These are phyloP conservation scores for Chiroxiphia lanceolata DNA, from an alignment of 2,797 vertebrate species.

Conservation along the genomic window DNA sequence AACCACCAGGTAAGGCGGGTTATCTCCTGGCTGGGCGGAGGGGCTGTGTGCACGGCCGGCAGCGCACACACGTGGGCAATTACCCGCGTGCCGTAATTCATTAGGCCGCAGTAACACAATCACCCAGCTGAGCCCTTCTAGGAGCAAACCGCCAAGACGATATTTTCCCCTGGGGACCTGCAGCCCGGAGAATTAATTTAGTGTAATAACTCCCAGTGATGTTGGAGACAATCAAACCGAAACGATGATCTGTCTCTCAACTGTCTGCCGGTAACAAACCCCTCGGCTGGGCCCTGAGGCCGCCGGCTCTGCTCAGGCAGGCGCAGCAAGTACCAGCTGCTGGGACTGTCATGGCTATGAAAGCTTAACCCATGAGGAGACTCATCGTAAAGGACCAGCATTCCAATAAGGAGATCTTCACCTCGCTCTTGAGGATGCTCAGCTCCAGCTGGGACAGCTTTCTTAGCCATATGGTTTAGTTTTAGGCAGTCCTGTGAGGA, in stretches of 20 bases:
- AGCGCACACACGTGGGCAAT: not conserved
- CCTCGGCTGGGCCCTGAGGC: fast-evolving
- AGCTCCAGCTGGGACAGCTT: not conserved
- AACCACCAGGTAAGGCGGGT: not conserved
- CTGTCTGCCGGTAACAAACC: not conserved
- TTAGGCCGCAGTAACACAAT: not conserved
- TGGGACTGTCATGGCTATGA: fast-evolving
- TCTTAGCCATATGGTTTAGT: not conserved
- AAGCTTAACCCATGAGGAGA: not conserved
- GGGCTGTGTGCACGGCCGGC: not conserved
- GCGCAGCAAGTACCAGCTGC: not conserved
- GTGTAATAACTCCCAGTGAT: not conserved
- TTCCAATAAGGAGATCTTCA: not conserved
- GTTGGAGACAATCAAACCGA: not conserved
- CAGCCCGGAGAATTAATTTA: not conserved
- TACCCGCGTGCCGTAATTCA: not conserved
- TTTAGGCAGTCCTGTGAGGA: not conserved
- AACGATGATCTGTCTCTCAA: not conserved
- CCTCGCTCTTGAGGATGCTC: fast-evolving
- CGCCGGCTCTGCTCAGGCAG: fast-evolving
- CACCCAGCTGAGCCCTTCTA: constrained; percentile 25
- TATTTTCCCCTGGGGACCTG: not conserved
- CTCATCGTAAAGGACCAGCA: fast-evolving
- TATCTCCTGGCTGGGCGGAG: not conserved
- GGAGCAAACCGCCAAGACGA: not conserved